Base-by-base conservation (phyloP, 2,888 invertebrate genomes). In the Ecliptopera silaceata region DNA sequence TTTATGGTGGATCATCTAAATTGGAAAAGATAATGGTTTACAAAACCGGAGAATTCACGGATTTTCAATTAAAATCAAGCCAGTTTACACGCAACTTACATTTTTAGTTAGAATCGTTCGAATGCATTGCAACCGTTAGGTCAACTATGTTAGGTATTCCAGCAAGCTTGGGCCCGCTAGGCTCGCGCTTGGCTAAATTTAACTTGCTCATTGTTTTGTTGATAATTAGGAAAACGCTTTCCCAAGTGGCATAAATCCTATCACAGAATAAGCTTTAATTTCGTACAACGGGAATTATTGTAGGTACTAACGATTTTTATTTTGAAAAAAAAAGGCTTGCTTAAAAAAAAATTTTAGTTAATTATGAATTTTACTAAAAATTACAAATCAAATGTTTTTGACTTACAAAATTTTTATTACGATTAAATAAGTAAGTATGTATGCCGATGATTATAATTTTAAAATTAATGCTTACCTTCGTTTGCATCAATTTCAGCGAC, bases 401-500 rank as follows among this genome's bases (percentile, higher is more conserved):
- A 22, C 6, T 22, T 22, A 22, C 22, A 22, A 22, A 6, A 8
- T 2, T 8, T 8, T 8, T 26, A 26, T 8, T 8, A 6, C 26
- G 6, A 26, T 8, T 6, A 8, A 6, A 26, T 26, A 26, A 8
- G 26, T 6, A 26, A 4, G 1, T 6, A 26, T 8, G 22, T 22
- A 6, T 4, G 8, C 10, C 26, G 26, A 6, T 26, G 6, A 8
- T 4, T 6, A 26, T 17, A n/a, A 39, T 20, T 39, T 39, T 12
- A 10, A 26, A 31, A 17, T 13, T 26, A 44, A 44, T 31, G 32
- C 54, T 50, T 55, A 91, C 90, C 90, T 71, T 91, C 88, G 65
- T 86, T 86, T 42, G 75, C 71, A 60, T 84, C 86, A 69, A 85
- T 81, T 79, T 88, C 86, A 72, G 82, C 75, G 56, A 84, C 77